phyloP scores from a whole-genome alignment of 2,797 vertebrate genomes.

The Morus bassanus region DNA sequence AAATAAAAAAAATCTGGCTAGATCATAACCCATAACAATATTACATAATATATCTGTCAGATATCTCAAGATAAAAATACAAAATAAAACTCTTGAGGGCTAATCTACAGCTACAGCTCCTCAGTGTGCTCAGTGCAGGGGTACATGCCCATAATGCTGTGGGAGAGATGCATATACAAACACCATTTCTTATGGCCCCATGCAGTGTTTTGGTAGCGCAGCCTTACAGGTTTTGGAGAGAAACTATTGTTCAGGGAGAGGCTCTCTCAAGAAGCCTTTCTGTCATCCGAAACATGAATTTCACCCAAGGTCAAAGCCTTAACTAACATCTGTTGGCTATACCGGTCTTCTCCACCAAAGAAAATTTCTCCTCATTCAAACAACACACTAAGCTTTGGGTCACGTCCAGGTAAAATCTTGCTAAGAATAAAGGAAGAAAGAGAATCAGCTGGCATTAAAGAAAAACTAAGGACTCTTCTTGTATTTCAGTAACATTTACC shows the following conservation, averaged over 20 bases:
- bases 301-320: neutral
- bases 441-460: neutral
- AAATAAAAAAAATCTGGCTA: constrained; percentile 65
- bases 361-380: neutral
- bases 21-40: constrained; percentile 60
- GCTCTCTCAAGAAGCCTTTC: neutral
- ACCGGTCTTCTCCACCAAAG: neutral
- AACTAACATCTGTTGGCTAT: neutral
- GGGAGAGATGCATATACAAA: constrained; percentile 35
- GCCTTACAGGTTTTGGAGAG: neutral
- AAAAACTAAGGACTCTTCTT: neutral
- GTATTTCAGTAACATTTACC: neutral
- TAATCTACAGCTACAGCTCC: constrained; percentile 8
- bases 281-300: neutral
- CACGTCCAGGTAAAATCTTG: neutral
- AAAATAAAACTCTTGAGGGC: constrained; percentile 42
- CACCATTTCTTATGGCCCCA: constrained; percentile 17
- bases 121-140: constrained; percentile 14
- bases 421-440: neutral
- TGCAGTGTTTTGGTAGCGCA: constrained; percentile 34
- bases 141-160: constrained; percentile 44
- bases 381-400: neutral
- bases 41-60: constrained; percentile 41
- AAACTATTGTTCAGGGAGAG: neutral
- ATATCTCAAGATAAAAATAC: constrained; percentile 53